Percentiles rank a stretch among this genome's conserved stretches.
Conservation (phyloP, 1,140 invertebrate genomes). For the Drosophila melanica region DNA sequence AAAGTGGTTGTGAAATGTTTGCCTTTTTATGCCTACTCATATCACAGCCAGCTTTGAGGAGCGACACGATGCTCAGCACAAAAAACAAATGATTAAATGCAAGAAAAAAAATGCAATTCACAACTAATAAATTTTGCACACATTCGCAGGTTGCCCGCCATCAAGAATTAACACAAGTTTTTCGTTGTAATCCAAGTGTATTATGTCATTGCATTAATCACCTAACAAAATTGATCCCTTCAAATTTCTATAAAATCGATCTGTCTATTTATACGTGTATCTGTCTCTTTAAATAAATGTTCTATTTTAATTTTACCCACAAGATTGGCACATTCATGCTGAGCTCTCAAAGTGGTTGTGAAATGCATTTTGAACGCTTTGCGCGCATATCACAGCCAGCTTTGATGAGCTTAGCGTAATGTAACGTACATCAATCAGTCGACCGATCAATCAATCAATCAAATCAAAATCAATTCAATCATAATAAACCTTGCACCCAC, state of each 20-base stretch:
- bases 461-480: constrained; percentile 23
- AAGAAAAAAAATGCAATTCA: neutral
- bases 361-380: constrained; percentile 86
- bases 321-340: constrained; percentile 73
- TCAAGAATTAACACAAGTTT: neutral
- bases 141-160: too few species aligned
- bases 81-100: constrained; percentile 24
- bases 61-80: constrained; percentile 85
- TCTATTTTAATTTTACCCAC: constrained; percentile 15
- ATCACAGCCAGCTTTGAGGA: constrained; percentile 95
- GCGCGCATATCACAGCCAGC: constrained; percentile 94
- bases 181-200: constrained; percentile 8
- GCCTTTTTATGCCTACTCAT: constrained; percentile 87
- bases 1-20: constrained; percentile 93
- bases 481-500: constrained; percentile 15
- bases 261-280: constrained; percentile 11
- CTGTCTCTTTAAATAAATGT: neutral
- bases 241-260: neutral
- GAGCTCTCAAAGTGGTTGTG: constrained; percentile 90
- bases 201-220: constrained; percentile 44
- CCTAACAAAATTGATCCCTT: constrained; percentile 47
- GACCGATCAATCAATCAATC: constrained; percentile 48
- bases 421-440: constrained; percentile 71
- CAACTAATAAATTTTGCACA: neutral
- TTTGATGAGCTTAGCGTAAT: constrained; percentile 91